A percentile compares a stretch with the other conserved stretches of the same genome.
Evolutionary conservation across 2,797 vertebrate species (phyloP).

Genomic region (Danio tinwini): DNA sequence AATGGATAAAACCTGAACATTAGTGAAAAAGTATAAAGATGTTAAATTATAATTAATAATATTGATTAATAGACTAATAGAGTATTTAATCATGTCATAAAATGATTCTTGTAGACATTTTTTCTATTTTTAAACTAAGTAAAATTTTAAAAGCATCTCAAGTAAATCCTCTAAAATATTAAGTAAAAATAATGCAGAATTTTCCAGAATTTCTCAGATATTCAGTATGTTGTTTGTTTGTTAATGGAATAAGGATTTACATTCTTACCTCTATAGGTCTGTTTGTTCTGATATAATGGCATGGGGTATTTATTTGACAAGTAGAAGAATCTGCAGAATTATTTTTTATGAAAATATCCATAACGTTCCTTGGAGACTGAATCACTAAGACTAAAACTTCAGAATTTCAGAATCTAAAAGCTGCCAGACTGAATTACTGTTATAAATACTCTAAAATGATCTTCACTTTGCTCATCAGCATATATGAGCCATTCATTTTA

Average conservation of each 20-base stretch:
- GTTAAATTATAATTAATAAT: too few species aligned
- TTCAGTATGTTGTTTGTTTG: neutral
- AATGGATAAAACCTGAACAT: too few species aligned
- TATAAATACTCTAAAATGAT: too few species aligned
- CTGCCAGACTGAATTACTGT: neutral
- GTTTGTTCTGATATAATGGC: slow-evolving; percentile 1
- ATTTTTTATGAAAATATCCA: slow-evolving; percentile 1
- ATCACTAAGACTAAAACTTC: neutral
- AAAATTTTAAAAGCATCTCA: too few species aligned
- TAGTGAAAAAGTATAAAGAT: too few species aligned
- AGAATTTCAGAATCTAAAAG: neutral
- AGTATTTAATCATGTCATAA: too few species aligned
- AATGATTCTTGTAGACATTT: too few species aligned
- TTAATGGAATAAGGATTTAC: neutral
- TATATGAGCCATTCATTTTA: neutral
- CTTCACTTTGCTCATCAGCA: neutral
- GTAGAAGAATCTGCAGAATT: neutral
- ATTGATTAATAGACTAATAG: too few species aligned
- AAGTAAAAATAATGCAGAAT: neutral
- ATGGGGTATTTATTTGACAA: neutral
- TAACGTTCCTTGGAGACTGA: neutral
- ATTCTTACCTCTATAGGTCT: neutral
- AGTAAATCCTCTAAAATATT: neutral
- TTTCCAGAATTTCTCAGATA: neutral
- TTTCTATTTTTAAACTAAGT: too few species aligned